Base-by-base conservation (phyloP, 2,888 invertebrate species). In the Palloptera scutellata region DNA sequence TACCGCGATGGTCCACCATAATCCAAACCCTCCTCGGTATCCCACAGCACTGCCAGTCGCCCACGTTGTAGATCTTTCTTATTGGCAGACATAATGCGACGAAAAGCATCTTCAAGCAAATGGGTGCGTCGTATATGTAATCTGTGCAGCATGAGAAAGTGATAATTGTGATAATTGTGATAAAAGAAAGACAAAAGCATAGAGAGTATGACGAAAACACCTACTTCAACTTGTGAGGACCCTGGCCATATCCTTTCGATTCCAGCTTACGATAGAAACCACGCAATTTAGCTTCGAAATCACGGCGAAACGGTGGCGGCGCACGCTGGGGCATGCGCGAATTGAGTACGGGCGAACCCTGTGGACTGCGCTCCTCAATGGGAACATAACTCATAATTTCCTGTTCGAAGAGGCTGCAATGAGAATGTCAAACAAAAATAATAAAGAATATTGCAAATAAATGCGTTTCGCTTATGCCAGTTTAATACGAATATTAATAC, bases 321-420 rank as follows among this genome's bases (percentile, higher is more conserved):
- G 95, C 94, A 53, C 96, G 88, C 72, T 91, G 92, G 58, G 91
- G 89, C 74, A 89, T 88, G 72, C 93, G 89, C 40, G 94, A 89
- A 68, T 77, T 84, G 67, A 93, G 87, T 60, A 93, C 93, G 10
- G 95, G 96, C 1, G 95, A 95, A 57, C 85, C 85, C 69, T 88
- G 86, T 71, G 92, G 91, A 57, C 85, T 81, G 75, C 83, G 79
- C 75, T 86, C 86, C 74, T 87, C 87, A 74, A 88, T 87, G 72
- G 95, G 97, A 81, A 97, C 94, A 87, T 96, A 97, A 77, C 96
- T 96, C 97, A 97, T 96, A 82, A 97, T 97, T 89, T 97, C 97
- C 88, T 97, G 95, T 86, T 98, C 97, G 88, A 97, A 97, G 80
- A 97, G 90, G 89, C 97, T 97, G 89, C 58, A 88, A 87, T 72